Evolutionary conservation across 2,797 vertebrate species (phyloP), one percentile per base, ranked within the genome.

Genomic region (Cichlasoma orientale): DNA sequence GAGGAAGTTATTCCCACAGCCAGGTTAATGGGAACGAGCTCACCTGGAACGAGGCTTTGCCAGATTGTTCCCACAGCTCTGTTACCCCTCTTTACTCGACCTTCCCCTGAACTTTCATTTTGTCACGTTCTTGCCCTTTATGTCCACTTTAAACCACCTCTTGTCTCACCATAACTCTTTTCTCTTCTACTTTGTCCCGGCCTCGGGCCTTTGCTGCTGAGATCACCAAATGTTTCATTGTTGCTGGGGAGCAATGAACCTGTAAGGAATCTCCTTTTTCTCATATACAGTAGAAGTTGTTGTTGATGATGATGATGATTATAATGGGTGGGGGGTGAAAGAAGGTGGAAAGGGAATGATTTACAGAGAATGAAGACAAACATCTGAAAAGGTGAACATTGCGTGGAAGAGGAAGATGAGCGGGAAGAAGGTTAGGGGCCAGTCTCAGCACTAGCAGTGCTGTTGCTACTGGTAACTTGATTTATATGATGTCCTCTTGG

Each of bases 381-480:
- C 10, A 50, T 11, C 2, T 66, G 19, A 74, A 77, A 68, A 71
- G 14, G 56, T 74, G 38, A 54, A 41, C 1, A 21, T 4, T 74
- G 29, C 16, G 52, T 11, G 56, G 38, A 56, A 21, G 59, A 53
- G 61, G 50, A 72, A 56, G 83, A 78, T 56, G 86, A 81, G 70
- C 44, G 10, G 54, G 72, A 56, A 47, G 71, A 79, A 14, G 56
- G 82, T 69, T 56, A 72, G 77, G 61, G 68, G 76, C 78, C 73
- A 8, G 70, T 72, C 70, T 54, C 59, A 36, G 44, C 68, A 36
- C 79, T 72, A 77, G 77, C 71, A 75, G 82, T 82, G 81, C 73
- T 74, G 90, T 91, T 88, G 82, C 94, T 79, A 88, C 33, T 79
- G 86, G 94, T 83, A 87, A 95, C 94, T 83, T 91, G 94, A 96